phyloP scores from a whole-genome alignment of 2,888 invertebrate genomes.

The Heliconius cydno region DNA sequence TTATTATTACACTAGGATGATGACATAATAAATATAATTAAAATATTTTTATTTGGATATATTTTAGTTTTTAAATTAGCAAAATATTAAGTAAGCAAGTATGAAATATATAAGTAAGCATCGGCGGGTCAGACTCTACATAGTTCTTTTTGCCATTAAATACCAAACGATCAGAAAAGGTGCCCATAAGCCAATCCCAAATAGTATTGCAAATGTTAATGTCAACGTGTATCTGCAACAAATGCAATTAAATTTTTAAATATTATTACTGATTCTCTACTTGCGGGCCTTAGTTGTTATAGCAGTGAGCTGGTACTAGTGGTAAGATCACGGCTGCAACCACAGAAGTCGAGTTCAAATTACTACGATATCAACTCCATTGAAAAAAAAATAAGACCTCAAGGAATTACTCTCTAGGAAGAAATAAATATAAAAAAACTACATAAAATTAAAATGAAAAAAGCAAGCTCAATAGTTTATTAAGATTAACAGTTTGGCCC shows the following conservation, averaged over 20 bases:
- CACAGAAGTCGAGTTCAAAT: too few species aligned
- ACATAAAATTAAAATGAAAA: too few species aligned
- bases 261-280: background rate
- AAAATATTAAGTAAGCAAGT: background rate
- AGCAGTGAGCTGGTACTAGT: too few species aligned
- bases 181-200: slow-evolving; percentile 68
- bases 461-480: too few species aligned
- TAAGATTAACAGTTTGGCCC: too few species aligned
- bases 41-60: background rate
- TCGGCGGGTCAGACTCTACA: slow-evolving; percentile 52
- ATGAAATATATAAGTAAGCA: too few species aligned
- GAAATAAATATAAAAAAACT: too few species aligned
- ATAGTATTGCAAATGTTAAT: slow-evolving; percentile 60
- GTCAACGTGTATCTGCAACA: slow-evolving; percentile 65
- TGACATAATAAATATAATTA: background rate
- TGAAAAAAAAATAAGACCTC: too few species aligned
- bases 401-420: too few species aligned
- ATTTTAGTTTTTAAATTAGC: too few species aligned
- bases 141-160: slow-evolving; percentile 68
- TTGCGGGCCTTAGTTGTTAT: background rate
- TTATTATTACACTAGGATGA: background rate
- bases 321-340: too few species aligned
- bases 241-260: slow-evolving; percentile 18
- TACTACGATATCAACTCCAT: too few species aligned
- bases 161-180: slow-evolving; percentile 72